phyloP scores from a whole-genome alignment of 2,888 invertebrate genomes.

The Limnephilus auricula region DNA sequence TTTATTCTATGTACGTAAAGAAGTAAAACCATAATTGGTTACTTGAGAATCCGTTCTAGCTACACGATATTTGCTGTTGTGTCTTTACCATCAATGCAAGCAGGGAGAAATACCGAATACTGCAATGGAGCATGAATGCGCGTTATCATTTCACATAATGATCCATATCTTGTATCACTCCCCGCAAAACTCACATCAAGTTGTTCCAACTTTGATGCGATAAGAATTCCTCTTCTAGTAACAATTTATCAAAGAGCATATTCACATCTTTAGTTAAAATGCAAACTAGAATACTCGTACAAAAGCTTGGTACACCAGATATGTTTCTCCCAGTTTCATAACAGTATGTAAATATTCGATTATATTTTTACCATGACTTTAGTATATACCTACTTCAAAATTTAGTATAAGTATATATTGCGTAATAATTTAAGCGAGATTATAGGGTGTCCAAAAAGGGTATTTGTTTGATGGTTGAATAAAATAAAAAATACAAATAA shows the following conservation, averaged over 20 bases:
- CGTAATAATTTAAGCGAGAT: not conserved
- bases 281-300: not conserved
- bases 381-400: not conserved
- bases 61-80: not conserved
- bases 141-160: not conserved
- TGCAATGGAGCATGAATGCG: not conserved
- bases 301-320: not conserved
- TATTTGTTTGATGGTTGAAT: no score
- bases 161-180: constrained; percentile 16
- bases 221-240: constrained; percentile 35
- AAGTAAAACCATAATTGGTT: not conserved
- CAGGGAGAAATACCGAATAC: not conserved
- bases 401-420: not conserved
- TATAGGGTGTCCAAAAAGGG: no score
- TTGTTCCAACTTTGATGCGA: constrained; percentile 20
- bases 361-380: not conserved
- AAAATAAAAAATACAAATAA: no score
- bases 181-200: constrained; percentile 20
- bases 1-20: not conserved
- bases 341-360: not conserved
- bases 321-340: not conserved
- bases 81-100: not conserved
- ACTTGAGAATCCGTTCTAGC: not conserved
- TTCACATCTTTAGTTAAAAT: constrained; percentile 28
- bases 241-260: constrained; percentile 38